phyloP scores from a whole-genome alignment of 2,888 invertebrate genomes.

The Coelinius sp. region DNA sequence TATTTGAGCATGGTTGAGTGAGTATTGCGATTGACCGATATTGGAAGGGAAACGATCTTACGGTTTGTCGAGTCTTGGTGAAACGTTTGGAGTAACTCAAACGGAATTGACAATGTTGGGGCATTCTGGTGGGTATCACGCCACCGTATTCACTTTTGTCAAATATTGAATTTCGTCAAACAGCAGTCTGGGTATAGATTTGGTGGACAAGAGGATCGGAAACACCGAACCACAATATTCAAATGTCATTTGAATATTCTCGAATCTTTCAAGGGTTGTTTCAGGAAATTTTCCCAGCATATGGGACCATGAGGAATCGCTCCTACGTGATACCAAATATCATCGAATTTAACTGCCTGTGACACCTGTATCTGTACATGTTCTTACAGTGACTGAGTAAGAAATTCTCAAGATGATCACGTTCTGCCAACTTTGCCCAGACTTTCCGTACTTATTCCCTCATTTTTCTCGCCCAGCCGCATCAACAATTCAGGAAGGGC shows the following conservation, averaged over 20 bases:
- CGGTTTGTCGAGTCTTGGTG: not conserved
- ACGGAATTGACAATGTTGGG: conserved; percentile 56
- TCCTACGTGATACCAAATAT: not conserved
- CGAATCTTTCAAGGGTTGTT: not conserved
- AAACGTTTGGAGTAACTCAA: conserved; percentile 46
- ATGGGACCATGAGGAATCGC: not conserved
- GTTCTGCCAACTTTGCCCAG: not conserved
- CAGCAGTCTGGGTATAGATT: conserved; percentile 49
- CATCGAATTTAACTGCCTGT: not conserved
- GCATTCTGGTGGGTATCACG: conserved; percentile 22
- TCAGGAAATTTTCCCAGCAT: not conserved
- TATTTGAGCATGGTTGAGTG: not conserved
- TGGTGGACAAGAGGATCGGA: conserved; percentile 40
- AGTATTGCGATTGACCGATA: not conserved
- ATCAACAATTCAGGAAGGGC: conserved; percentile 38
- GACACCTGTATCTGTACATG: not conserved
- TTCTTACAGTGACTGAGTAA: not conserved
- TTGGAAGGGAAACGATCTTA: conserved; percentile 3
- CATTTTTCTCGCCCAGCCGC: conserved; percentile 11
- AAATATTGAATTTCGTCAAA: conserved; percentile 54
- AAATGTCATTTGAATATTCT: not conserved
- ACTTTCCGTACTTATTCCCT: not conserved
- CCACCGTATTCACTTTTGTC: conserved; percentile 33
- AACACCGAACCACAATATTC: not conserved
- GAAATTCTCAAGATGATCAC: not conserved